These are phyloP conservation scores for Anolis sagrei DNA, from an alignment of 2,113 vertebrate species.

Conservation along the genomic window DNA sequence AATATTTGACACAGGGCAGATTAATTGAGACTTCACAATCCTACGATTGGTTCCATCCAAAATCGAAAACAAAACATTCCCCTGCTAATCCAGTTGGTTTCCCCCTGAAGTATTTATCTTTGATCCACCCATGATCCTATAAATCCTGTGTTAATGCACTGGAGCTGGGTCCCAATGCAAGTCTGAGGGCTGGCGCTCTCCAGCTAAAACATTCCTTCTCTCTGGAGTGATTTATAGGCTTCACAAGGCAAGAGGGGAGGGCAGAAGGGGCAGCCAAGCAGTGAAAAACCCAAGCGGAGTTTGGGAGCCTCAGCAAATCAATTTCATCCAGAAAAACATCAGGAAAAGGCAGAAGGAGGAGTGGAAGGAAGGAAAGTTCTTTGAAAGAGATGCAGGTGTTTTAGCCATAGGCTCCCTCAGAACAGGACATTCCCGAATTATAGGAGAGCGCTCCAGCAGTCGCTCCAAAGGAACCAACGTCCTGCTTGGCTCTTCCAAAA, in stretches of 20 bases:
- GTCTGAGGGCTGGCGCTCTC: constrained; percentile 13
- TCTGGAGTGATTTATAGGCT: constrained; percentile 38
- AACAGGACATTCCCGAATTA: constrained; percentile 5
- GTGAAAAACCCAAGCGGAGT: not conserved
- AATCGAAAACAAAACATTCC: not conserved
- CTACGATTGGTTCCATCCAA: not conserved
- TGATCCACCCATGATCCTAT: constrained; percentile 36
- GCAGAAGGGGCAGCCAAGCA: not conserved
- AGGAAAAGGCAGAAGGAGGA: not conserved
- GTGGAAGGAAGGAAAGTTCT: not conserved
- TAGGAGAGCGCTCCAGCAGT: not conserved
- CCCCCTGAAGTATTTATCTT: constrained; percentile 10
- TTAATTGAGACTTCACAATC: not conserved
- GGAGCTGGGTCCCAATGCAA: not conserved
- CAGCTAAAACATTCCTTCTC: constrained; percentile 50
- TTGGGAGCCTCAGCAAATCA: not conserved
- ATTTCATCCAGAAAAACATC: not conserved
- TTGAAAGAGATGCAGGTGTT: constrained; percentile 25
- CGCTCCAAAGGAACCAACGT: not conserved
- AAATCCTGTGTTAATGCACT: constrained; percentile 47
- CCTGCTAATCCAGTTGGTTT: not conserved
- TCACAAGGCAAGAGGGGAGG: not conserved
- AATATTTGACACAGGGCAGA: constrained; percentile 9
- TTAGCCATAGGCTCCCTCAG: constrained; percentile 4
- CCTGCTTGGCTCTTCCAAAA: constrained; percentile 3